A percentile compares a stretch with the other conserved stretches of the same genome.
These are phyloP conservation scores for Chanos chanos DNA, from an alignment of 2,797 vertebrate genomes.

Conservation along the genomic window DNA sequence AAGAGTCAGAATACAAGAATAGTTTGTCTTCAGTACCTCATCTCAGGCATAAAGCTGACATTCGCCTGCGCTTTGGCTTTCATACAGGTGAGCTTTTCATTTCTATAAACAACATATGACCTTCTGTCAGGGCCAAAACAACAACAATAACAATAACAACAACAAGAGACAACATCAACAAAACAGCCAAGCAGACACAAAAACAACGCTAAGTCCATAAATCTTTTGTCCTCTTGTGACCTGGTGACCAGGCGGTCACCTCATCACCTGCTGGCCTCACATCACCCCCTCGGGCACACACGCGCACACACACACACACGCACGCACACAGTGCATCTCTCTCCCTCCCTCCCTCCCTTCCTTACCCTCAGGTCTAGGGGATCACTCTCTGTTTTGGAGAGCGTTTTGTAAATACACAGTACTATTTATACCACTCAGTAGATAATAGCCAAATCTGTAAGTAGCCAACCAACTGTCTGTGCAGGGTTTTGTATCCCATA, in stretches of 20 bases:
- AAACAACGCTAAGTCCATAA: background rate
- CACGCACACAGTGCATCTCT: background rate
- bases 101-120: background rate
- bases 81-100: no score
- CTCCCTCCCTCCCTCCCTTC: background rate
- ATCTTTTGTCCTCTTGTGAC: background rate
- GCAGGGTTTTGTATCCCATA: conserved; percentile 50
- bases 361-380: conserved; percentile 4
- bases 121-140: background rate
- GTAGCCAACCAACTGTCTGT: conserved; percentile 56
- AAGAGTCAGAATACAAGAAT: no score
- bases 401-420: conserved; percentile 9
- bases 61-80: no score
- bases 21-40: no score
- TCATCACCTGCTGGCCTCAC: conserved; percentile 1
- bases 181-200: no score
- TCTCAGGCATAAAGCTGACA: background rate
- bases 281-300: background rate
- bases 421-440: conserved; percentile 16
- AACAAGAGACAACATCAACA: no score
- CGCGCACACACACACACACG: background rate
- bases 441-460: conserved; percentile 36
- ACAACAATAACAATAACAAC: background rate
- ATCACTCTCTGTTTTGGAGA: background rate
- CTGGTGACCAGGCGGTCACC: conserved; percentile 2